Evolutionary conservation across 2,888 invertebrate genomes (phyloP).

Genomic region (Muscina levida): DNA sequence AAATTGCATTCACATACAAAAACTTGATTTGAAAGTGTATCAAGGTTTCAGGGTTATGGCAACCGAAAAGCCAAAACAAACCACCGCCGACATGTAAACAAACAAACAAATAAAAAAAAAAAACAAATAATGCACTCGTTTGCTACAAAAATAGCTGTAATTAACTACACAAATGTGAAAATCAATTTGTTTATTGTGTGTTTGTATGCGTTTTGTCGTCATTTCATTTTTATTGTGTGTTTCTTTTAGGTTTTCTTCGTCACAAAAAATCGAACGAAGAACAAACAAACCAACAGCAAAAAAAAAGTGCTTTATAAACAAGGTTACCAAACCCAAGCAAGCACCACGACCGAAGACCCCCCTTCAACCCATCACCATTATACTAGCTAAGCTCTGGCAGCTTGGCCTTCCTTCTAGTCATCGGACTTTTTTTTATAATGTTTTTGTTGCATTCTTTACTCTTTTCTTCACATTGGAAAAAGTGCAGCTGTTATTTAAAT

Average conservation of each 20-base stretch:
- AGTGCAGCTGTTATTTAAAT: no score
- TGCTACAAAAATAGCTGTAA: constrained; percentile 55
- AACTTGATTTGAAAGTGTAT: constrained; percentile 52
- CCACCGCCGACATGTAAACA: neutral
- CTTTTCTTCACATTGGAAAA: no score
- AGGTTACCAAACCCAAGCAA: constrained; percentile 49
- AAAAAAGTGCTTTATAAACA: constrained; percentile 61
- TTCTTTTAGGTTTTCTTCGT: neutral
- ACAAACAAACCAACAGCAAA: constrained; percentile 19
- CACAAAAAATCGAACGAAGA: neutral
- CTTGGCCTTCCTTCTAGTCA: neutral
- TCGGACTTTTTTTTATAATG: no score
- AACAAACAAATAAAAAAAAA: neutral
- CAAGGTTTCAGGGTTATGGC: constrained; percentile 63
- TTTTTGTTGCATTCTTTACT: no score
- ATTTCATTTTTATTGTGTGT: neutral
- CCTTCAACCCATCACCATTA: neutral
- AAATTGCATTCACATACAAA: constrained; percentile 25
- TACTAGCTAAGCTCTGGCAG: neutral
- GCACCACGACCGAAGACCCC: constrained; percentile 29
- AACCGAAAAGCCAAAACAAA: constrained; percentile 43
- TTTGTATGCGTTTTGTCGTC: constrained; percentile 34
- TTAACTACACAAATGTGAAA: constrained; percentile 53
- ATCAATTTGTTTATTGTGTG: constrained; percentile 63
- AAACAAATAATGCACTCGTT: constrained; percentile 30